Percentiles rank a stretch among this genome's conserved stretches.
phyloP scores from a whole-genome alignment of 2,888 invertebrate genomes.

The Leptopterna dolabrata region DNA sequence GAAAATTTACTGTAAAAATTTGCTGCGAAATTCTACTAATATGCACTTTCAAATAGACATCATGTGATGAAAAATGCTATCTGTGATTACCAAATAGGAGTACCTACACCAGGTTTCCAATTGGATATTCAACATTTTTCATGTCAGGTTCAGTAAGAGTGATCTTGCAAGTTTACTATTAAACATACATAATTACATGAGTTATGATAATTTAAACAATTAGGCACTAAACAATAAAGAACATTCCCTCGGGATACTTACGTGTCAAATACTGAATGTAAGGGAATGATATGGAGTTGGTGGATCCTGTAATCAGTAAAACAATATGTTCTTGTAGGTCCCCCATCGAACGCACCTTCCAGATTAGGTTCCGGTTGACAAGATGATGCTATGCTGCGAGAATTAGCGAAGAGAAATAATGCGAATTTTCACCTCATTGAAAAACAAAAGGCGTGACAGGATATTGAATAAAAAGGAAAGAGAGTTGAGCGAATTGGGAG shows the following conservation, averaged over 20 bases:
- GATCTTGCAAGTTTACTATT: no score
- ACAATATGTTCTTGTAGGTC: constrained; percentile 11
- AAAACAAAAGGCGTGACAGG: no score
- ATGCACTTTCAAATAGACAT: no score
- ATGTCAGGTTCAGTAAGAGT: no score
- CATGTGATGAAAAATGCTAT: no score
- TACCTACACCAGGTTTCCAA: no score
- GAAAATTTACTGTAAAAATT: no score
- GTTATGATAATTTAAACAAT: neutral
- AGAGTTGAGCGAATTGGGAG: no score
- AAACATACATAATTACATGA: neutral
- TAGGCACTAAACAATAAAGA: neutral
- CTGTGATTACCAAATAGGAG: no score
- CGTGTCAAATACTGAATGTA: constrained; percentile 68
- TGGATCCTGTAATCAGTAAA: constrained; percentile 65
- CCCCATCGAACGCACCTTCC: constrained; percentile 24
- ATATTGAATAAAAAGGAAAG: no score
- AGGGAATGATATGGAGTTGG: constrained; percentile 66
- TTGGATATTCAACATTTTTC: no score
- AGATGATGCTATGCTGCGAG: neutral
- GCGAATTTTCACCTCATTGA: constrained; percentile 26
- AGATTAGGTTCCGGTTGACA: neutral
- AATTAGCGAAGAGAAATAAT: neutral
- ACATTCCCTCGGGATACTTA: constrained; percentile 65
- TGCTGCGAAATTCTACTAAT: no score